These are phyloP conservation scores for Leptonema lineaticorne DNA, from an alignment of 1,140 invertebrate species.

Conservation along the genomic window DNA sequence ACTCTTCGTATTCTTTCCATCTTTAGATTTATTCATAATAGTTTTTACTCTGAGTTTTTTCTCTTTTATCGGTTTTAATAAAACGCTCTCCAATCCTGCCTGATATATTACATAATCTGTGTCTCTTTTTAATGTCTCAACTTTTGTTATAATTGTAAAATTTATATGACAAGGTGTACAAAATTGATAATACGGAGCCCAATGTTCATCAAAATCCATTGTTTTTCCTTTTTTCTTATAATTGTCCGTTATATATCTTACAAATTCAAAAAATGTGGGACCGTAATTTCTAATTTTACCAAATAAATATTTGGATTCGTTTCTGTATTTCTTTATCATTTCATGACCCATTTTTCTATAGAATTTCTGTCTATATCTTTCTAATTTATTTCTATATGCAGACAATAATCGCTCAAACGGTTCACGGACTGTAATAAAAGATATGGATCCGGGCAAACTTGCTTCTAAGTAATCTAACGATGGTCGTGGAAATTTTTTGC, in stretches of 20 bases:
- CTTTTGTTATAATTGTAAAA: slow-evolving; percentile 64
- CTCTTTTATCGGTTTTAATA: slow-evolving; percentile 56
- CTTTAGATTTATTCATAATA: slow-evolving; percentile 57
- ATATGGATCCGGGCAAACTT: slow-evolving; percentile 58
- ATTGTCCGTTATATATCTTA: slow-evolving; percentile 60
- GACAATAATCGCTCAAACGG: slow-evolving; percentile 88
- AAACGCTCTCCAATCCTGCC: slow-evolving; percentile 58
- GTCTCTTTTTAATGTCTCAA: slow-evolving; percentile 71
- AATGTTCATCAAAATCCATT: slow-evolving; percentile 66
- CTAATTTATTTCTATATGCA: slow-evolving; percentile 88
- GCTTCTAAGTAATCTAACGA: slow-evolving; percentile 58
- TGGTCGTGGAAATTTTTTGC: slow-evolving; percentile 62
- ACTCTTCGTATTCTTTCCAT: slow-evolving; percentile 56
- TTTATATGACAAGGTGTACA: slow-evolving; percentile 74
- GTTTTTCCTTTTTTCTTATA: slow-evolving; percentile 47
- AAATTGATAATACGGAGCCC: slow-evolving; percentile 70
- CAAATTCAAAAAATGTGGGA: slow-evolving; percentile 72
- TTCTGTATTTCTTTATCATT: slow-evolving; percentile 61
- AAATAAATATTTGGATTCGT: slow-evolving; percentile 47
- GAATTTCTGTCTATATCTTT: slow-evolving; percentile 67
- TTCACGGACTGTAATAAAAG: slow-evolving; percentile 84
- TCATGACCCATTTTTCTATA: slow-evolving; percentile 68
- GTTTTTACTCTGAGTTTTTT: slow-evolving; percentile 55
- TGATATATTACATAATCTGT: slow-evolving; percentile 66
- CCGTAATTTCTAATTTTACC: slow-evolving; percentile 53